Base-by-base conservation (phyloP, 2,797 vertebrate genomes). In the Lithobates pipiens region DNA sequence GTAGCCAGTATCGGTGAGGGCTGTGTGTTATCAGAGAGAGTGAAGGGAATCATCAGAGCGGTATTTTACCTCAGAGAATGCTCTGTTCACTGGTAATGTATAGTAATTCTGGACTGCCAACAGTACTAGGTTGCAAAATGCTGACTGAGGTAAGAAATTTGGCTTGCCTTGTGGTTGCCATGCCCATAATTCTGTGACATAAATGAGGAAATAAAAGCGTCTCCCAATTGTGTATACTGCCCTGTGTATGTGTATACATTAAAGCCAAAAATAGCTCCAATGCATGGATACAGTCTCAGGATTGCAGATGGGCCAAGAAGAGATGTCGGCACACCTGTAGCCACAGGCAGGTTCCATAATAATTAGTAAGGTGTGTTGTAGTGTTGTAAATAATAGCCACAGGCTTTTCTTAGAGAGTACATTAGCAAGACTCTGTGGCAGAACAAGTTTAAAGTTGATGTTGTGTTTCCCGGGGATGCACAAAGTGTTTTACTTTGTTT, bases 401-500 rank as follows among this genome's bases (percentile, higher is more conserved):
- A 23, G 69, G 69, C 69, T 10, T 39, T 71, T 39, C 18, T 71
- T 34, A 57, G 68, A 57, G 68, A 18, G 69, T 15, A 23, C 34
- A 9, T 70, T 36, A 70, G 1, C 32, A 70, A 18, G 50, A 18
- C 34, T 70, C 39, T 67, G 76, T 78, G 25, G 61, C n/a, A 68
- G 63, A 78, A 78, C 76, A 78, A 57, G 76, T 78, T 79, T 79
- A 29, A 44, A 69, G 61, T 34, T 68, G 39, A 50, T 8, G 27
- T 76, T 57, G 74, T 32, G 42, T 27, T 50, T 5, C 74, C 44
- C 2, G 27, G 11, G 10, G 10, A 67, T 67, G 11, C 13, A 3
- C 3, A 9, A 67, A 25, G 13, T 67, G 21, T 61, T 61, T 61
- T 61, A n/a, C 21, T 57, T n/a, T n/a, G n/a, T 57, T 57, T 57